Base-by-base conservation (phyloP, 2,797 vertebrate genomes). In the Notolabrus celidotus region DNA sequence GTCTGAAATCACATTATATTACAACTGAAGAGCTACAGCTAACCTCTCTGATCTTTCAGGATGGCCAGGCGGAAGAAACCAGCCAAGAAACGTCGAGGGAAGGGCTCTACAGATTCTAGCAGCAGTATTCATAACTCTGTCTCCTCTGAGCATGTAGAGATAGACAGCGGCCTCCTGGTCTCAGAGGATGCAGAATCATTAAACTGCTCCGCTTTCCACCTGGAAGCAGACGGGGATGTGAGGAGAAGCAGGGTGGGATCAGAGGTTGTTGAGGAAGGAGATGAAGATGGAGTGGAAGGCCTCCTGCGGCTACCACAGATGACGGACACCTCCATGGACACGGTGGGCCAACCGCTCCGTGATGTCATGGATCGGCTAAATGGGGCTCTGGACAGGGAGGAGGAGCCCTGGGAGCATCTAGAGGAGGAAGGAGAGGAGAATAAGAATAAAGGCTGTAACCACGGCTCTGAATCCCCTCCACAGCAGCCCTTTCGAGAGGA, bases 401-500 rank as follows among this genome's bases (percentile, higher is more conserved):
- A 88, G 65, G 46, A 46, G 20, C 41, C 31, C 45, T 94, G 93
- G 94, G 94, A 65, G 29, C 7, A 52, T 38, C 52, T 19, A 6
- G 71, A 58, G 34, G 71, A 58, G 34, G 84, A 71, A 7, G 85
- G 58, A 1, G 77, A 72, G 8, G 71, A 67, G 58, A 77, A 62
- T 61, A 55, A 19, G 7, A 19, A 3, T 5, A 7, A 39, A 25
- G 38, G 39, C 54, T 43, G 29, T 45, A 15, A 51, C 10, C 5
- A 55, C 59, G 2, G 5, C 0, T 0, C 91, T 63, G 86, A 93
- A 74, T 88, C 87, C 4, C 93, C 94, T 0, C 60, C 92, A 27
- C 96, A 93, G 94, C 96, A 92, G 96, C 92, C 97, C 97, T 98
- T 99, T 99, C 97, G 95, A 91, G 94, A 94, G 7, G 90, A 93